Evolutionary conservation across 2,113 vertebrate species (phyloP).

Genomic region (Neolamprologus sp.): DNA sequence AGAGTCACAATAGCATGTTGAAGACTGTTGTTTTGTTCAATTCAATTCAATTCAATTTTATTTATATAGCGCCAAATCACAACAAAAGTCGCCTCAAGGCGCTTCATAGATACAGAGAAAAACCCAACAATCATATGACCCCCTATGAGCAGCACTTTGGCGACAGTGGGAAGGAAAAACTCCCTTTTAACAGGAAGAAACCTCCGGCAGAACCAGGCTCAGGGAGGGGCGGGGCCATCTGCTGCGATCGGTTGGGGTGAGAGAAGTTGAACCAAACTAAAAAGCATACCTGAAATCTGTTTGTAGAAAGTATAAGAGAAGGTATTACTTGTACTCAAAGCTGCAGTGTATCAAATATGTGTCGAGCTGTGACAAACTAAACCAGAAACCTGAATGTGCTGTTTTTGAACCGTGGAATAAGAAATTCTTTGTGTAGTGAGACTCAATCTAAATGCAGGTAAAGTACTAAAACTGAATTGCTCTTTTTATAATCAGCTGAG

Average conservation of each 20-base stretch:
- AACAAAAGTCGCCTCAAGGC: no score
- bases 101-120: no score
- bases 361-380: background rate
- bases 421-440: background rate
- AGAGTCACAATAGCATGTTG: background rate
- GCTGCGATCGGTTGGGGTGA: fast-evolving
- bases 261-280: background rate
- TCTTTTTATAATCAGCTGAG: background rate
- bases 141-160: no score
- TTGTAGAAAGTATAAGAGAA: background rate
- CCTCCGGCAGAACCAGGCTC: no score
- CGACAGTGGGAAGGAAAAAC: no score
- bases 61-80: no score
- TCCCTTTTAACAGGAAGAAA: no score
- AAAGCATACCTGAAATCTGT: background rate
- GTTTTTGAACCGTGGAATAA: background rate
- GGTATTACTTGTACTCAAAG: background rate
- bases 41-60: no score
- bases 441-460: fast-evolving
- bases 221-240: no score
- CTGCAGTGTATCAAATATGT: background rate
- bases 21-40: fast-evolving
- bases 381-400: fast-evolving
- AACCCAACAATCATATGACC: no score
- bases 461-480: background rate